Evolutionary conservation across 2,113 vertebrate species (phyloP).

Genomic region (Phocoena sinus): DNA sequence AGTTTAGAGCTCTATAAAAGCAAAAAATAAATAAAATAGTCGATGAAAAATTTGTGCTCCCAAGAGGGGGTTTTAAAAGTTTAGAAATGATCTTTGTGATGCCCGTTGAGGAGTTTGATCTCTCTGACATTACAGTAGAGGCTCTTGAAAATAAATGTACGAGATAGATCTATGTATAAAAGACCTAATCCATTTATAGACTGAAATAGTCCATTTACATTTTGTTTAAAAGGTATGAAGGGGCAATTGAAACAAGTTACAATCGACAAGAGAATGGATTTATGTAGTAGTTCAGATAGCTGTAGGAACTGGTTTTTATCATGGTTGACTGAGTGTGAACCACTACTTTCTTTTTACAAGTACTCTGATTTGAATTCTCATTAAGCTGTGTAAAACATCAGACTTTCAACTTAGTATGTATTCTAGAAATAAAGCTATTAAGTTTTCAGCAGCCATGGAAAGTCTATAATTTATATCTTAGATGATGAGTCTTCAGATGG

Average conservation of each 20-base stretch:
- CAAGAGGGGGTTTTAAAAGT: not conserved
- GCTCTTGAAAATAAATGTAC: not conserved
- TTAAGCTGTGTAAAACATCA: constrained; percentile 27
- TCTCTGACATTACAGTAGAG: not conserved
- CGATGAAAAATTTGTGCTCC: not conserved
- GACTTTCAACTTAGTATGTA: constrained; percentile 24
- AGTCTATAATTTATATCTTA: constrained; percentile 47
- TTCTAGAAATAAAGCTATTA: constrained; percentile 53
- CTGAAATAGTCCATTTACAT: not conserved
- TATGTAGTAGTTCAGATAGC: not conserved
- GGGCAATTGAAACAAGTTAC: not conserved
- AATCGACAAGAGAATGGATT: not conserved
- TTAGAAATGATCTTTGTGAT: not conserved
- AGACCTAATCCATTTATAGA: not conserved
- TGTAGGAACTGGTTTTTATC: constrained; percentile 40
- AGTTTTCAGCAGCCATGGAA: constrained; percentile 37
- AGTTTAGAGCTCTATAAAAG: not conserved
- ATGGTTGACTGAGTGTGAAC: constrained; percentile 38
- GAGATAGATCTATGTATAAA: not conserved
- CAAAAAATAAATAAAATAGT: not conserved
- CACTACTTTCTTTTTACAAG: constrained; percentile 42
- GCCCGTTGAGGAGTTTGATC: not conserved
- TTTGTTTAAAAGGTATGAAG: not conserved
- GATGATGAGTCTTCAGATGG: constrained; percentile 47
- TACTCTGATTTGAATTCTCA: constrained; percentile 57